These are phyloP conservation scores for Nycteola revayana DNA, from an alignment of 2,888 invertebrate genomes.

Conservation along the genomic window DNA sequence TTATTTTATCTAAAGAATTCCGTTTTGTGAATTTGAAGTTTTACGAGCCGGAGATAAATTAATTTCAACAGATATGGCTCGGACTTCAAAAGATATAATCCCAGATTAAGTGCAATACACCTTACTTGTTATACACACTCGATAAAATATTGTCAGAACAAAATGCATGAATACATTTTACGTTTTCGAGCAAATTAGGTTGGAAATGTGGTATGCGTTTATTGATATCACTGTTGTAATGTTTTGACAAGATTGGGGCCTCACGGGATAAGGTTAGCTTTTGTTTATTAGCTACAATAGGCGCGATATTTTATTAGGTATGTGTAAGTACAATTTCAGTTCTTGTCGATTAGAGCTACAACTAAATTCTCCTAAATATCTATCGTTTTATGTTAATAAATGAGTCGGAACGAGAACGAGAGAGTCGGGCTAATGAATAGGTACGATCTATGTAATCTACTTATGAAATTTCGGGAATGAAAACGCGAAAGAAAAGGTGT, in stretches of 20 bases:
- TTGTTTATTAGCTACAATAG: too few species aligned
- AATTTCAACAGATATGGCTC: conserved; percentile 39
- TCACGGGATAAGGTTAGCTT: too few species aligned
- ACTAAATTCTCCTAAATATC: too few species aligned
- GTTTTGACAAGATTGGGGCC: conserved; percentile 53
- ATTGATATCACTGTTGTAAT: conserved; percentile 69
- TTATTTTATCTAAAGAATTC: conserved; percentile 31
- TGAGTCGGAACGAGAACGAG: too few species aligned
- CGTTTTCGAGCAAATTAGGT: conserved; percentile 59
- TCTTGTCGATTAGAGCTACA: too few species aligned
- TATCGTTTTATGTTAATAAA: too few species aligned
- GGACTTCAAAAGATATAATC: conserved; percentile 33
- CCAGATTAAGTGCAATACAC: conserved; percentile 43
- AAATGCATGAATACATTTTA: conserved; percentile 54
- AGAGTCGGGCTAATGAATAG: too few species aligned
- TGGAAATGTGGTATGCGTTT: conserved; percentile 56
- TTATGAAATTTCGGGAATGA: too few species aligned
- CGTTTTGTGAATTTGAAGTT: conserved; percentile 29
- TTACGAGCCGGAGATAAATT: conserved; percentile 46
- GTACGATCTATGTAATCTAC: too few species aligned
- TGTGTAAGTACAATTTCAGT: too few species aligned
- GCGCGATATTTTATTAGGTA: too few species aligned
- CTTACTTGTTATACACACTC: conserved; percentile 44
- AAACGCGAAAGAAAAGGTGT: too few species aligned
- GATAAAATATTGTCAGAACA: conserved; percentile 65